Evolutionary conservation across 2,888 invertebrate genomes (phyloP).

Genomic region (Nemapogon koenigi): DNA sequence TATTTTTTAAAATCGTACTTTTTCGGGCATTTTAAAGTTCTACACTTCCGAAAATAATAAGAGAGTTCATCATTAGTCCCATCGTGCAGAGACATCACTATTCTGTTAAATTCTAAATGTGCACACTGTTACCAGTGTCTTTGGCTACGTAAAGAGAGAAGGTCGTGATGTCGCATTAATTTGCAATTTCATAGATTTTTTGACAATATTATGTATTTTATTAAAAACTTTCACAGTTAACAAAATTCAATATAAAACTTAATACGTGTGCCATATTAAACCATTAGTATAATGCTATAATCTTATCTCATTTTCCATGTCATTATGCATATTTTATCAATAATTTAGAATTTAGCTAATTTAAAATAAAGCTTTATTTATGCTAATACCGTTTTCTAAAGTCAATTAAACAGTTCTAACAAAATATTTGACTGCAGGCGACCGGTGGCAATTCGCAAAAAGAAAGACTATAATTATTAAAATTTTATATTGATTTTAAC

Average conservation of each 20-base stretch:
- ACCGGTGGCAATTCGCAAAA: conserved; percentile 8
- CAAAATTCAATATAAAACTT: conserved; percentile 1
- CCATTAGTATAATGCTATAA: conserved; percentile 1
- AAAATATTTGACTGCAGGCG: conserved; percentile 24
- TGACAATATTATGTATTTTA: no score
- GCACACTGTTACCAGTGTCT: no score
- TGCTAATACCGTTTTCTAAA: conserved; percentile 26
- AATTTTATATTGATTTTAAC: conserved; percentile 2
- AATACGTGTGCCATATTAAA: conserved; percentile 3
- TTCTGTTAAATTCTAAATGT: no score
- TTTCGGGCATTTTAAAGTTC: no score
- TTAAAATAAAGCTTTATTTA: conserved; percentile 10
- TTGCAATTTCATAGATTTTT: no score
- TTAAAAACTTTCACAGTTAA: conserved; percentile 6
- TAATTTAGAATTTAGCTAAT: conserved; percentile 5
- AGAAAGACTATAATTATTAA: neutral
- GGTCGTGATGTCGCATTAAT: no score
- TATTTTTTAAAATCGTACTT: no score
- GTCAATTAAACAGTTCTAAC: conserved; percentile 30
- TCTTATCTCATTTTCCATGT: conserved; percentile 1
- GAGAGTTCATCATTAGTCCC: no score
- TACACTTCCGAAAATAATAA: no score
- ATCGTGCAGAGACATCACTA: no score
- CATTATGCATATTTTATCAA: conserved; percentile 6
- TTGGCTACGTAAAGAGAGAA: no score